Evolutionary conservation across 2,113 vertebrate species (phyloP), one percentile per base, ranked within the genome.

Genomic region (Vimba vimba): DNA sequence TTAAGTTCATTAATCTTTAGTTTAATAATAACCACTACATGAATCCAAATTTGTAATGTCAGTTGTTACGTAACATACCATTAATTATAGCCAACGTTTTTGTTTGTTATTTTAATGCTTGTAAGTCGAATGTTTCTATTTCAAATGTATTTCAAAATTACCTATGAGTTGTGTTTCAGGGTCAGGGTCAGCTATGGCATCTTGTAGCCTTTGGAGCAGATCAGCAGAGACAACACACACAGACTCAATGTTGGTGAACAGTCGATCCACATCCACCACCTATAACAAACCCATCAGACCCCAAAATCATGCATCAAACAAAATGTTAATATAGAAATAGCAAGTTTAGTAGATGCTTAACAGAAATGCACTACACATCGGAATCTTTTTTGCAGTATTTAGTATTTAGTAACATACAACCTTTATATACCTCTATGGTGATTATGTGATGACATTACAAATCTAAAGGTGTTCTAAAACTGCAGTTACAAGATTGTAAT

Each of bases 221-320:
- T 95, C 95, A 79, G 95, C 94, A 76, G 98, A 99, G 84, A 98
- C 93, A n/a, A 96, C 96, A 89, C 95, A 95, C 92, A 99, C 95
- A 0, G 95, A 96, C 89, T 99, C 97, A 84, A 97, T 97, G 95
- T 99, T 99, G 94, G 97, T 97, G 90, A 99, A 99, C 90, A 99
- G 93, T 73, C 95, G 94, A 71, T 98, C 98, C 86, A 97, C 95
- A 55, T 98, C 98, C 88, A 99, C 95, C 86, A 96, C 93, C 97
- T 99, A 87, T 85, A 45, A 39, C 15, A 83, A 81, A 47, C 2
- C 6, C 36, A 79, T 2, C n/a, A 64, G 59, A 79, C 21, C 33
- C 78, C 59, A 80, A 57, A 78, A 80, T 80, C 33, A 60, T 17
- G 12, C 23, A n/a, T 25, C 21, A 76, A 25, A 52, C 55, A 21